phyloP scores from a whole-genome alignment of 2,888 invertebrate genomes.

The Andrena flavipes region DNA sequence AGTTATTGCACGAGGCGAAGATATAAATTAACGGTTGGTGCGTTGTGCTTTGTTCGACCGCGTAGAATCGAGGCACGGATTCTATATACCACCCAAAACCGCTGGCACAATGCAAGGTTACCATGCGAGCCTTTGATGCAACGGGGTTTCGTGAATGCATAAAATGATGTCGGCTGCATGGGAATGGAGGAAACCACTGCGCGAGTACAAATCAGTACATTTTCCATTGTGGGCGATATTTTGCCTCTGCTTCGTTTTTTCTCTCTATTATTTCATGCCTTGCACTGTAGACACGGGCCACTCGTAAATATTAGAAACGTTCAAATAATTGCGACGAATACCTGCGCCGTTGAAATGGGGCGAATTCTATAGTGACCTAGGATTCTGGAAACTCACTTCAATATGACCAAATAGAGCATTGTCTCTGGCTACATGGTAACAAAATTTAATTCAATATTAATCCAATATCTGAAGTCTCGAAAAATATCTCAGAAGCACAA shows the following conservation, averaged over 20 bases:
- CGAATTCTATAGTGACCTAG: too few species aligned
- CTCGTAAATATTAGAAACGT: not conserved
- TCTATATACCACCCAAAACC: not conserved
- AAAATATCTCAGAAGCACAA: too few species aligned
- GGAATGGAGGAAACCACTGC: constrained; percentile 7
- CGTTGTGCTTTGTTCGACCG: constrained; percentile 32
- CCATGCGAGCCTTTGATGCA: constrained; percentile 26
- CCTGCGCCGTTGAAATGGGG: not conserved
- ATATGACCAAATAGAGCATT: too few species aligned
- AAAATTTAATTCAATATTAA: too few species aligned
- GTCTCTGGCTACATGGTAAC: too few species aligned
- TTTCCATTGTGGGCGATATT: constrained; percentile 46
- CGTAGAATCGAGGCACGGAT: constrained; percentile 18
- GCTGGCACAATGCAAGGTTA: not conserved
- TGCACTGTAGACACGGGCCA: not conserved
- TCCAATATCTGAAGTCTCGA: too few species aligned
- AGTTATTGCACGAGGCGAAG: constrained; percentile 24
- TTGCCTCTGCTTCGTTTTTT: constrained; percentile 23
- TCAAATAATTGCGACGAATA: not conserved
- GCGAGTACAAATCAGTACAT: constrained; percentile 14
- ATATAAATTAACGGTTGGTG: constrained; percentile 44
- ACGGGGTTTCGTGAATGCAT: constrained; percentile 27
- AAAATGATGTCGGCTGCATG: constrained; percentile 23
- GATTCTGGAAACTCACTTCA: too few species aligned
- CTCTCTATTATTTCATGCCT: not conserved